Base-by-base conservation (phyloP, 2,797 vertebrate genomes). In the Squalus acanthias region DNA sequence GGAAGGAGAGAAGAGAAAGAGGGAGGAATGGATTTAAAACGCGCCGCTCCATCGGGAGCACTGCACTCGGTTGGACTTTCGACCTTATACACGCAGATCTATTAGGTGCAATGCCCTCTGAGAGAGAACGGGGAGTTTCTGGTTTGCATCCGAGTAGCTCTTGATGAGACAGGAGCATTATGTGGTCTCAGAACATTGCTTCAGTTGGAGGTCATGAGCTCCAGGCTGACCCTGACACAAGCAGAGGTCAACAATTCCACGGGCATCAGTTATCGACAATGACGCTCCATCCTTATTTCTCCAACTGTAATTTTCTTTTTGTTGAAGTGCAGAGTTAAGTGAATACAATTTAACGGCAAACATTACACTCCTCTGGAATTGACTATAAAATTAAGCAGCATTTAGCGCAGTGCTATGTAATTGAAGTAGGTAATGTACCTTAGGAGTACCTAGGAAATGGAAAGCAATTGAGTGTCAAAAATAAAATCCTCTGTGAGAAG, bases 391-490 rank as follows among this genome's bases (percentile, higher is more conserved):
- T 93, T 46, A 93, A 93, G 17, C 91, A 69, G 91, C 91, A 93
- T 39, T 93, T 93, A 93, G 63, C 8, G 24, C 20, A 10, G 67
- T 69, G 15, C 91, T n/a, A 69, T 63, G 29, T 91, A 91, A 91
- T 24, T 93, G 63, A 69, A 93, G 63, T 46, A 46, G 63, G 91
- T 46, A 69, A 69, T 50, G 65, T 69, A 69, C 63, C 91, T 93
- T 93, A 69, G 63, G 91, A 65, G 63, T 13, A 93, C 17, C 91
- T 39, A 46, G 91, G n/a, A 93, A 93, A 93, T 93, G 63, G 91
- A 67, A 67, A 93, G 91, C 91, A 93, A 93, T 93, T 69, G 91
- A 67, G 20, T 12, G 63, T 93, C n/a, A 93, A 46, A 39, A 65
- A n/a, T 93, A 46, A 93, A 93, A 93, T 39, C 91, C 17, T 93